phyloP scores from a whole-genome alignment of 2,797 vertebrate species.

The Buceros bicornis region DNA sequence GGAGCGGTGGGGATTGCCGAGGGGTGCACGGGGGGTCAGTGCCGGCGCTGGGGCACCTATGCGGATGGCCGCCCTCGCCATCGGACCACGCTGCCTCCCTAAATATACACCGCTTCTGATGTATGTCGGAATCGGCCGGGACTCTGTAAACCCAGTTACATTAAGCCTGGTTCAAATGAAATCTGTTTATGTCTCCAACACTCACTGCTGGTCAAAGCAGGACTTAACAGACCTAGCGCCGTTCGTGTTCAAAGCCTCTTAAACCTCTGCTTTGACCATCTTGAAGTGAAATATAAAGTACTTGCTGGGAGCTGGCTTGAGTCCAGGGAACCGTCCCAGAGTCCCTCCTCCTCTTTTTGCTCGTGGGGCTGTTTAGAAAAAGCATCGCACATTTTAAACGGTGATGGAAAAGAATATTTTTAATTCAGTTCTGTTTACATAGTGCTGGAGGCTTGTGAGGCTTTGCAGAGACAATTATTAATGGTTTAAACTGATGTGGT shows the following conservation, averaged over 20 bases:
- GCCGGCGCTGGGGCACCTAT: neutral
- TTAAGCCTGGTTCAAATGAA: conserved; percentile 36
- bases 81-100: neutral
- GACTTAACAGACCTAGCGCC: neutral
- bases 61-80: accelerated
- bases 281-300: conserved; percentile 6
- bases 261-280: conserved; percentile 3
- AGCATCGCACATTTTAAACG: conserved; percentile 15
- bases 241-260: conserved; percentile 50
- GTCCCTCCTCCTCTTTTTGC: neutral
- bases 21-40: neutral
- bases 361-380: neutral
- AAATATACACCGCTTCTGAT: neutral
- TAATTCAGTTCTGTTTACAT: conserved; percentile 57
- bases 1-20: neutral
- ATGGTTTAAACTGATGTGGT: neutral
- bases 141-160: conserved; percentile 44
- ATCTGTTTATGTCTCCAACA: conserved; percentile 53
- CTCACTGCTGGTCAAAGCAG: conserved; percentile 4
- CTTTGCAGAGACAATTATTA: conserved; percentile 13
- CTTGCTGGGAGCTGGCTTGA: neutral
- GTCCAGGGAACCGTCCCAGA: neutral
- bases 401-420: conserved; percentile 29
- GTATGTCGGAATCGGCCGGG: neutral
- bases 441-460: neutral